phyloP scores from a whole-genome alignment of 1,140 invertebrate genomes.

The Drosophila guanche region DNA sequence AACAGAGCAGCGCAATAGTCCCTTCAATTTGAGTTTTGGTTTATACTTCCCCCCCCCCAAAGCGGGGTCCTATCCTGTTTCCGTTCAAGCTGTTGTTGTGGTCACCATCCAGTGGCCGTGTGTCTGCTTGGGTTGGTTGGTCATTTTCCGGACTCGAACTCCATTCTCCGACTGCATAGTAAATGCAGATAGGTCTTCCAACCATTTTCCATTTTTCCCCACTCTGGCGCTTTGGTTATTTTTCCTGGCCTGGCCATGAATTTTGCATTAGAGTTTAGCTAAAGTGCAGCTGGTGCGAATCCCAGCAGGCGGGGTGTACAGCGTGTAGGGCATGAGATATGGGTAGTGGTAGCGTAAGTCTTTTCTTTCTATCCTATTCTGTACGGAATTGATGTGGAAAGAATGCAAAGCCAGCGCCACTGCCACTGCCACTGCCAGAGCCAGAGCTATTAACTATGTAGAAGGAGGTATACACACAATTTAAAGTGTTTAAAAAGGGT shows the following conservation, averaged over 20 bases:
- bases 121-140: slow-evolving; percentile 32
- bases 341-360: slow-evolving; percentile 15
- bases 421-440: slow-evolving; percentile 28
- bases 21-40: slow-evolving; percentile 39
- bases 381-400: slow-evolving; percentile 26
- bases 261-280: slow-evolving; percentile 81
- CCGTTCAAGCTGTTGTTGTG: slow-evolving; percentile 54
- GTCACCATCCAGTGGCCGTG: slow-evolving; percentile 34
- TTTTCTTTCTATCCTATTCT: slow-evolving; percentile 35
- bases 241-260: slow-evolving; percentile 64
- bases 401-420: slow-evolving; percentile 20
- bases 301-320: slow-evolving; percentile 13
- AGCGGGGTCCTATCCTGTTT: slow-evolving; percentile 1
- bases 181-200: slow-evolving; percentile 63
- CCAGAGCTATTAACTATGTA: slow-evolving; percentile 51
- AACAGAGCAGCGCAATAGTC: not conserved
- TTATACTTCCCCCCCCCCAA: slow-evolving; percentile 8
- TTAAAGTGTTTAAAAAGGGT: slow-evolving; percentile 45
- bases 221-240: slow-evolving; percentile 29
- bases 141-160: slow-evolving; percentile 52
- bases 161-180: slow-evolving; percentile 52
- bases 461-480: slow-evolving; percentile 4
- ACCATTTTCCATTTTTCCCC: not conserved
- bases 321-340: not conserved
- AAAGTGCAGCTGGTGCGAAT: slow-evolving; percentile 79